Conservation (phyloP, 2,113 vertebrate species). For the Mus musculus region DNA sequence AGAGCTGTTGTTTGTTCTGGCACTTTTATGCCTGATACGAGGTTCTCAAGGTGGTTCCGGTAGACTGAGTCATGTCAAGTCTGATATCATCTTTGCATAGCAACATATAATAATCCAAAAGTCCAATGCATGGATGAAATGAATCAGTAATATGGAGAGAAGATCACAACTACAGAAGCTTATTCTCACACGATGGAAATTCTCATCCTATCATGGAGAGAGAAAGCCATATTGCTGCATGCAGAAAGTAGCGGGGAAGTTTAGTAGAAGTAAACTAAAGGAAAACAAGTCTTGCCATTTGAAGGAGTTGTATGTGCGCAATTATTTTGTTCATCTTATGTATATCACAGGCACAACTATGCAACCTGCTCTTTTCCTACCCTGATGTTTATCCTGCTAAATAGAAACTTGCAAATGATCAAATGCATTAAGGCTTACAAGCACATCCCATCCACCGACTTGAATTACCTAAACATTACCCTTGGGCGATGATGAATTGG, state of each 20-base stretch:
- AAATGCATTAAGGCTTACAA: constrained; percentile 45
- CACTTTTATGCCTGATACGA: neutral
- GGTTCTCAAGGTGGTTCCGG: neutral
- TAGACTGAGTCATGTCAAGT: neutral
- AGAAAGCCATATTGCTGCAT: neutral
- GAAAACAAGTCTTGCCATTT: neutral
- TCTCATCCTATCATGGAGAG: neutral
- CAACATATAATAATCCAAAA: neutral
- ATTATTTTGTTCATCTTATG: neutral
- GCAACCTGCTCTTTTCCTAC: neutral
- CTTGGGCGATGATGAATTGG: neutral
- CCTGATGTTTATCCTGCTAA: neutral
- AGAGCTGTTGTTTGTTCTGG: fast-evolving
- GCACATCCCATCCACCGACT: constrained; percentile 14
- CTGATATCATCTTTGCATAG: neutral
- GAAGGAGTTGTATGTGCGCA: neutral
- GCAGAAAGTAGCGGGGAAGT: neutral
- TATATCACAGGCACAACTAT: neutral
- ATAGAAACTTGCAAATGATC: neutral
- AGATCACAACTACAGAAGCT: neutral
- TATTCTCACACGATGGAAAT: neutral
- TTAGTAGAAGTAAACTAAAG: neutral
- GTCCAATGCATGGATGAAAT: neutral
- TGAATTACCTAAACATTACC: neutral
- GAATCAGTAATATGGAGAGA: neutral